Evolutionary conservation across 2,888 invertebrate species (phyloP).

Genomic region (Ophion costatus): DNA sequence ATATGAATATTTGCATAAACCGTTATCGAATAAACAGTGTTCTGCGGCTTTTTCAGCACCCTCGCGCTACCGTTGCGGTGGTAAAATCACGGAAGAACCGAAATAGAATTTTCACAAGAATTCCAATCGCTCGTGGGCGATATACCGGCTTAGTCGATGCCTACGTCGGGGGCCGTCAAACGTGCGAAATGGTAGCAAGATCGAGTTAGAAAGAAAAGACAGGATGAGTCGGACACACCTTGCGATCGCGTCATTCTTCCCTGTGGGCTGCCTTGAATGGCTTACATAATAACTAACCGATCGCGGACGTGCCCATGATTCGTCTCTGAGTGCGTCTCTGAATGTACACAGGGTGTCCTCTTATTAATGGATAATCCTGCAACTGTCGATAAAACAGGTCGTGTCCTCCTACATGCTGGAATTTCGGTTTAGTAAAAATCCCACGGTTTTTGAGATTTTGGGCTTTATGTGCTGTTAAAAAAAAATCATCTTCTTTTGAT

Average conservation of each 20-base stretch:
- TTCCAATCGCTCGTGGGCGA: neutral
- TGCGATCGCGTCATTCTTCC: constrained; percentile 74
- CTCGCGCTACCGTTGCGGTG: neutral
- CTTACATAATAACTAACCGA: constrained; percentile 74
- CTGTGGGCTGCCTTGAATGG: constrained; percentile 75
- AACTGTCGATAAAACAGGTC: no score
- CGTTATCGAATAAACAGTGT: constrained; percentile 12
- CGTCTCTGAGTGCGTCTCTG: constrained; percentile 51
- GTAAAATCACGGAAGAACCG: neutral
- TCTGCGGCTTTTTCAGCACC: neutral
- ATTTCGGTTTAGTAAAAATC: no score
- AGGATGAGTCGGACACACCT: constrained; percentile 79
- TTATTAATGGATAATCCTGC: no score
- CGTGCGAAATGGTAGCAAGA: constrained; percentile 11
- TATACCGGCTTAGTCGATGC: neutral
- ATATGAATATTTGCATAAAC: neutral
- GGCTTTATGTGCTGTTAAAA: no score
- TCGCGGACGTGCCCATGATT: constrained; percentile 62
- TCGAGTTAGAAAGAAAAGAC: constrained; percentile 34
- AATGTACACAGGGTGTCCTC: neutral
- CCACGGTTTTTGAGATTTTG: no score
- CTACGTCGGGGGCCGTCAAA: neutral
- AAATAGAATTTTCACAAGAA: neutral
- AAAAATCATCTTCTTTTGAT: no score
- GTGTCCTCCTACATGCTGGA: no score